Conservation (phyloP, 2,113 vertebrate genomes). For the Lutjanus erythropterus region DNA sequence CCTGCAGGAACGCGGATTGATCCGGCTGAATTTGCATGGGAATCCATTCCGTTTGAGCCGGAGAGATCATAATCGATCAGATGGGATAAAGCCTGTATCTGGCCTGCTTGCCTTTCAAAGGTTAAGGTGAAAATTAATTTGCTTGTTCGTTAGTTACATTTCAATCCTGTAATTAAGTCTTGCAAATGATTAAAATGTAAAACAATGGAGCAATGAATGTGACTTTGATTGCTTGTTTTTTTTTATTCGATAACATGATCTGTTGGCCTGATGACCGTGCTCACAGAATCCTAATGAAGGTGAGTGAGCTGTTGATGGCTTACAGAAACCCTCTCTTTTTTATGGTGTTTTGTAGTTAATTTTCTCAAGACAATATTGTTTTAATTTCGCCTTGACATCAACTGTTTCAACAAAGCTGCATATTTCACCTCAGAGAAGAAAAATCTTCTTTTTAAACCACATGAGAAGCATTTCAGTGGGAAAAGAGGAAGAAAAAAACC, state of each 20-base stretch:
- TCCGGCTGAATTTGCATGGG: constrained; percentile 79
- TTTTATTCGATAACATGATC: constrained; percentile 54
- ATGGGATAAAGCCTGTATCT: constrained; percentile 67
- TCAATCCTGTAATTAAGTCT: constrained; percentile 75
- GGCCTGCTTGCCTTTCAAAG: constrained; percentile 63
- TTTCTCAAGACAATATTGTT: background rate
- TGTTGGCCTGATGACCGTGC: constrained; percentile 39
- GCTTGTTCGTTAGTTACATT: constrained; percentile 77
- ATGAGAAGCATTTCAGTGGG: too few relatives aligned
- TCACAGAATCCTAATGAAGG: constrained; percentile 68
- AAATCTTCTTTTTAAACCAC: background rate
- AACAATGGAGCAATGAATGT: constrained; percentile 76
- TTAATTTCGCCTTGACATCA: background rate
- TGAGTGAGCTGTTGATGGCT: background rate
- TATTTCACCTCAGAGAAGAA: background rate
- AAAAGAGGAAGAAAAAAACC: too few relatives aligned
- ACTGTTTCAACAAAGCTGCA: background rate
- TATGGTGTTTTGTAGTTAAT: constrained; percentile 7
- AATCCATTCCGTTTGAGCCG: constrained; percentile 72
- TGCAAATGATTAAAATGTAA: constrained; percentile 80
- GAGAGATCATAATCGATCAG: constrained; percentile 79
- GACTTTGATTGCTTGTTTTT: constrained; percentile 76
- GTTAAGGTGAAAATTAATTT: constrained; percentile 85
- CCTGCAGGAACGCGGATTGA: constrained; percentile 67
- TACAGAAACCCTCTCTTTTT: background rate